Conservation (phyloP, 1,140 invertebrate species). For the Bombus affinis region DNA sequence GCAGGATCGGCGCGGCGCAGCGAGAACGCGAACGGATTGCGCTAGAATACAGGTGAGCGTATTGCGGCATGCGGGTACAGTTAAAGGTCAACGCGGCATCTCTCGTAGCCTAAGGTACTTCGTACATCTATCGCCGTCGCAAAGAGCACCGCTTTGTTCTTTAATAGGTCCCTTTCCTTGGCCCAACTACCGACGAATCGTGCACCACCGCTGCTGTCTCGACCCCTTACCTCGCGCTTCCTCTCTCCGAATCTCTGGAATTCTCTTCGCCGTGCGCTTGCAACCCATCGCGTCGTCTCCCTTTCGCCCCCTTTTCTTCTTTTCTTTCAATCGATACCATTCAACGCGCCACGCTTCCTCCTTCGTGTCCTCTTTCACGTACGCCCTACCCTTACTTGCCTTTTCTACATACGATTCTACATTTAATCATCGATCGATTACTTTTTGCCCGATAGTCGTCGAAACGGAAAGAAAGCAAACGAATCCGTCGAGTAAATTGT, state of each 20-base stretch:
- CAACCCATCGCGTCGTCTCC: neutral
- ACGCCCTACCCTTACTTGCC: neutral
- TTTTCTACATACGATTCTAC: neutral
- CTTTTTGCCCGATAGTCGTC: neutral
- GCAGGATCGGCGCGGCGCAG: conserved; percentile 15
- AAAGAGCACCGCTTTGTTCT: conserved; percentile 77
- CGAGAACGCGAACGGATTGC: conserved; percentile 59
- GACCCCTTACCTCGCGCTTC: neutral
- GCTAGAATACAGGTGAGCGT: conserved; percentile 76
- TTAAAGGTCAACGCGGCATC: conserved; percentile 80
- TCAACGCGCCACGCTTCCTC: neutral
- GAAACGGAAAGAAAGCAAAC: neutral
- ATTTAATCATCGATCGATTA: neutral
- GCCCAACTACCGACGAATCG: conserved; percentile 1
- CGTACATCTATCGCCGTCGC: conserved; percentile 66
- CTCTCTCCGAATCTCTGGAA: neutral
- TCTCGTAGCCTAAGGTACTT: conserved; percentile 57
- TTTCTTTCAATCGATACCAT: neutral
- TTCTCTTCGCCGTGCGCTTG: neutral
- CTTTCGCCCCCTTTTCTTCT: neutral
- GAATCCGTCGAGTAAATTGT: too few relatives aligned
- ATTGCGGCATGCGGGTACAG: conserved; percentile 79
- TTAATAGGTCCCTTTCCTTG: conserved; percentile 74
- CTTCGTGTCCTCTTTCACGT: neutral
- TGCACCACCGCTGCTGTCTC: neutral